A percentile compares a stretch with the other conserved stretches of the same genome.
Conservation (phyloP, 2,113 vertebrate species). For the Isurus oxyrinchus region DNA sequence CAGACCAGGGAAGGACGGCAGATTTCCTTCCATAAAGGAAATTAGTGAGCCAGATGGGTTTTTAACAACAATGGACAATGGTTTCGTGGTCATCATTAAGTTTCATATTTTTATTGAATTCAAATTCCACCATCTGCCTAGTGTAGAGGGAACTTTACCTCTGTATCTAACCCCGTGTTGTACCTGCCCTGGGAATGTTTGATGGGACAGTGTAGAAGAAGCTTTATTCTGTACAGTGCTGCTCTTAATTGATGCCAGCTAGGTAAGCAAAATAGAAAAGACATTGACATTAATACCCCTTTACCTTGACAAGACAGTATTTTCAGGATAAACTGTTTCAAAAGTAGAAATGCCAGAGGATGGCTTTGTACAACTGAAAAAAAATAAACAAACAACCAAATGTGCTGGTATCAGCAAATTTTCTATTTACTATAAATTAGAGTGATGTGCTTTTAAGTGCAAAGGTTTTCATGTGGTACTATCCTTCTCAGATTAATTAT, state of each 20-base stretch:
- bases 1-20: too few species aligned
- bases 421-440: background rate
- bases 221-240: background rate
- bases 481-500: background rate
- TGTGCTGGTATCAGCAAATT: background rate
- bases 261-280: background rate
- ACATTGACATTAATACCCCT: background rate
- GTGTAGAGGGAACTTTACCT: too few species aligned
- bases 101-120: too few species aligned
- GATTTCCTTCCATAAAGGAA: too few species aligned
- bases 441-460: background rate
- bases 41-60: too few species aligned
- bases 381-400: background rate
- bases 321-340: background rate
- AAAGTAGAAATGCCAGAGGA: background rate
- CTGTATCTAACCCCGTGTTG: too few species aligned
- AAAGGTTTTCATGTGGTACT: background rate
- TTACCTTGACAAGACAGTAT: background rate
- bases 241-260: background rate
- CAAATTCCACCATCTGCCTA: too few species aligned
- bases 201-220: background rate
- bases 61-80: too few species aligned
- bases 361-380: background rate
- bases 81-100: too few species aligned
- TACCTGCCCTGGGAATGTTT: too few species aligned